Conservation (phyloP, 2,113 vertebrate genomes). For the Heptranchias perlo region DNA sequence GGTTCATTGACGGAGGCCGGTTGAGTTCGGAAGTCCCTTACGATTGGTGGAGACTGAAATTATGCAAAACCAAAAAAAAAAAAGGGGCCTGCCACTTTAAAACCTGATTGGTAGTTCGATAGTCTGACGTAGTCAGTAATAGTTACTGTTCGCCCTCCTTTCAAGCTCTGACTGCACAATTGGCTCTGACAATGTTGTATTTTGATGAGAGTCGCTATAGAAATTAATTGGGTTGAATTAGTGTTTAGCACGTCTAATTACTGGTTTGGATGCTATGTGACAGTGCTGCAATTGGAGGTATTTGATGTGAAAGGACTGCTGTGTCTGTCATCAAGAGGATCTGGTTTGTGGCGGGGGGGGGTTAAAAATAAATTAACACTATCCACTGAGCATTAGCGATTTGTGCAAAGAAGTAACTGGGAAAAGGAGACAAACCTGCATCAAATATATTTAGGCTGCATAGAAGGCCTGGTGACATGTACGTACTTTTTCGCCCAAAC, state of each 20-base stretch:
- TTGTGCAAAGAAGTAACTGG: background rate
- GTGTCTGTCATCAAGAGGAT: background rate
- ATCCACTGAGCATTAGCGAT: background rate
- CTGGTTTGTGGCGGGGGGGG: background rate
- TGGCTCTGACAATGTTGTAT: conserved; percentile 27
- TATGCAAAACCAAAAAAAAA: too few relatives aligned
- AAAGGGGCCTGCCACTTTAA: background rate
- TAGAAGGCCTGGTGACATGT: background rate
- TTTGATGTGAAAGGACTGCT: background rate
- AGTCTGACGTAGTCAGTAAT: background rate
- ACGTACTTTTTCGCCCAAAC: background rate
- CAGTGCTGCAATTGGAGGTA: background rate
- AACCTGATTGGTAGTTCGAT: background rate
- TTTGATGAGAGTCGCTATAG: background rate
- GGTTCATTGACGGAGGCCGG: background rate
- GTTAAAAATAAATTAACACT: background rate
- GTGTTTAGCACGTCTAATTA: conserved; percentile 1
- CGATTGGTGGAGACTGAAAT: background rate
- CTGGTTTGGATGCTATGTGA: background rate
- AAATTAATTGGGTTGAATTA: conserved; percentile 25
- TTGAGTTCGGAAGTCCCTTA: background rate
- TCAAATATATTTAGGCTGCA: background rate
- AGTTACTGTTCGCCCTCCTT: background rate
- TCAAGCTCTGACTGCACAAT: background rate
- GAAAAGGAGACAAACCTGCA: background rate